These are phyloP conservation scores for Cyprinella venusta DNA, from an alignment of 2,797 vertebrate species.

Conservation along the genomic window DNA sequence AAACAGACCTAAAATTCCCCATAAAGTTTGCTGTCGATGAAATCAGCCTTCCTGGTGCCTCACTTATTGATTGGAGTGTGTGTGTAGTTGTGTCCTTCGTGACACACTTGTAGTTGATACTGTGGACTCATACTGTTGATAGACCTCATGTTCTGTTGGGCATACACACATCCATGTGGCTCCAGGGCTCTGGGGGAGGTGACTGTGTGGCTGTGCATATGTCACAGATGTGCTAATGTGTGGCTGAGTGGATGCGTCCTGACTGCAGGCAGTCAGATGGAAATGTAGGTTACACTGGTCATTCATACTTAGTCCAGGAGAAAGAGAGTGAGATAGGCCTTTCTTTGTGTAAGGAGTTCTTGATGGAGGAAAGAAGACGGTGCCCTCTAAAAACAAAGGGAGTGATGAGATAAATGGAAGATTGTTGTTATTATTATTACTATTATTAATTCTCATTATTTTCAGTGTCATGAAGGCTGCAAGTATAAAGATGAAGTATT, in stretches of 20 bases:
- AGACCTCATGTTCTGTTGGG: slow-evolving; percentile 5
- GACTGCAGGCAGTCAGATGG: slow-evolving; percentile 61
- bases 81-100: not conserved
- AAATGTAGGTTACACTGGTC: slow-evolving; percentile 77
- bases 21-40: slow-evolving; percentile 50
- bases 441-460: not conserved
- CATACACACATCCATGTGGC: slow-evolving; percentile 10
- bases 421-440: not conserved
- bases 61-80: not conserved
- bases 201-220: slow-evolving; percentile 48
- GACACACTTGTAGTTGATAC: slow-evolving; percentile 14
- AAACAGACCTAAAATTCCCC: slow-evolving; percentile 63
- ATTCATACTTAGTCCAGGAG: slow-evolving; percentile 49
- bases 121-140: slow-evolving; percentile 12
- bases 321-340: not conserved
- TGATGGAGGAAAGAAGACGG: not conserved
- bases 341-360: not conserved
- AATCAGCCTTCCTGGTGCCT: slow-evolving; percentile 26
- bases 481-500: not conserved
- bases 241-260: slow-evolving; percentile 53
- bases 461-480: not conserved
- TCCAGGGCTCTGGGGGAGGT: slow-evolving; percentile 35
- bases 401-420: not conserved
- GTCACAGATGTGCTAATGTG: slow-evolving; percentile 66
- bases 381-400: not conserved